These are phyloP conservation scores for Pegoplata infirma DNA, from an alignment of 2,888 invertebrate species.

Conservation along the genomic window DNA sequence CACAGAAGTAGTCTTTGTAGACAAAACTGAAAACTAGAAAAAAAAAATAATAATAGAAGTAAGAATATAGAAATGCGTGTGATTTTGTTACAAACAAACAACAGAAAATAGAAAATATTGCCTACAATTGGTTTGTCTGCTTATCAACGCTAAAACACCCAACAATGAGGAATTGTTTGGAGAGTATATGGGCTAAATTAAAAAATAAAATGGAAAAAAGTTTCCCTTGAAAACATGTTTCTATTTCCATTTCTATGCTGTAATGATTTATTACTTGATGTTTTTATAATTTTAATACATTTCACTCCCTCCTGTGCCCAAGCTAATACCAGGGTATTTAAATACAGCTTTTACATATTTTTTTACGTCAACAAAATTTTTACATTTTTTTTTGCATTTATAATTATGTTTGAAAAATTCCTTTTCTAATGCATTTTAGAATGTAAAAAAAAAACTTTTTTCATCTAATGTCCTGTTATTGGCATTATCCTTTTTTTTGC, in stretches of 20 bases:
- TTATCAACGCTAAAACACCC: slow-evolving; percentile 58
- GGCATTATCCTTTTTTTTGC: slow-evolving; percentile 54
- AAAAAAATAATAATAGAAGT: slow-evolving; percentile 8
- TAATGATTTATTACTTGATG: slow-evolving; percentile 59
- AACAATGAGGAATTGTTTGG: slow-evolving; percentile 6
- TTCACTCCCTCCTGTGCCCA: slow-evolving; percentile 19
- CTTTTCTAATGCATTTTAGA: slow-evolving; percentile 53
- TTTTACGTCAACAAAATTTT: too few relatives aligned
- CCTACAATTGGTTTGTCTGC: slow-evolving; percentile 11
- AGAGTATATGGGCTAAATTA: slow-evolving; percentile 35
- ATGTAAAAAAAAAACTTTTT: not conserved
- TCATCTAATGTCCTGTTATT: slow-evolving; percentile 36
- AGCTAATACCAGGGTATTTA: slow-evolving; percentile 20
- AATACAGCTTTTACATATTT: not conserved
- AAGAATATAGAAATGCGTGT: slow-evolving; percentile 39
- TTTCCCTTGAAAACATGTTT: slow-evolving; percentile 54
- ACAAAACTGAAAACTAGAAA: slow-evolving; percentile 22
- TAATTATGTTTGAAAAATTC: slow-evolving; percentile 55
- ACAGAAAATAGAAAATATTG: not conserved
- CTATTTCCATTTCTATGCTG: slow-evolving; percentile 48
- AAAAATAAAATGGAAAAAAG: too few relatives aligned
- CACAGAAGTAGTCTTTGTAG: slow-evolving; percentile 27
- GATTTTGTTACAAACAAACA: slow-evolving; percentile 25
- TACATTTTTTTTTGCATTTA: slow-evolving; percentile 59
- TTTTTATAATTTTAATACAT: slow-evolving; percentile 42